phyloP scores from a whole-genome alignment of 2,113 vertebrate genomes.

The Catagonus wagneri region DNA sequence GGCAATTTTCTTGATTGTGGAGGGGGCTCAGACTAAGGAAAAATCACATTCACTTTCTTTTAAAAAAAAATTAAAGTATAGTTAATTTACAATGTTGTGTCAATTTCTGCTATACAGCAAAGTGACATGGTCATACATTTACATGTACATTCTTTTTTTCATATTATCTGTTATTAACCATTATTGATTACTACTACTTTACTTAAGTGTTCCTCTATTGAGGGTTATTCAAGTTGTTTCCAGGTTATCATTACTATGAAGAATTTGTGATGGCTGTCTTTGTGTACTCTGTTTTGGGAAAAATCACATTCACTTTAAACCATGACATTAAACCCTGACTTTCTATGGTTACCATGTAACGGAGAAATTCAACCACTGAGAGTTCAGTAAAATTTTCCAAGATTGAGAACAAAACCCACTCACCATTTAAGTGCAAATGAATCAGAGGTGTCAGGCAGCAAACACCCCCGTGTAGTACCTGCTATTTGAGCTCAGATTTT shows the following conservation, averaged over 20 bases:
- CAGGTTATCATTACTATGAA: too few relatives aligned
- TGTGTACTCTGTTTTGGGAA: too few relatives aligned
- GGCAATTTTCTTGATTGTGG: neutral
- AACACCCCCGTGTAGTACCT: neutral
- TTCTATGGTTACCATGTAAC: neutral
- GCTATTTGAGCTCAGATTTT: constrained; percentile 36
- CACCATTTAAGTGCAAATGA: neutral
- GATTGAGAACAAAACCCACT: neutral
- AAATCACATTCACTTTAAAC: neutral
- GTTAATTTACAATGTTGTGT: too few relatives aligned
- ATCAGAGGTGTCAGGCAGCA: neutral
- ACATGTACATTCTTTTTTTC: too few relatives aligned
- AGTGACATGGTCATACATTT: too few relatives aligned
- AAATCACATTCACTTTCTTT: neutral
- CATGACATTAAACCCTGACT: neutral
- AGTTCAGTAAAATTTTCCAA: neutral
- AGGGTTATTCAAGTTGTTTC: too few relatives aligned
- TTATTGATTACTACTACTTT: too few relatives aligned
- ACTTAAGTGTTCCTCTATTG: too few relatives aligned
- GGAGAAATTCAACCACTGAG: neutral
- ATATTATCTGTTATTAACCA: too few relatives aligned
- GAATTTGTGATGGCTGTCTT: too few relatives aligned
- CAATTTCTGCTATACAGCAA: too few relatives aligned
- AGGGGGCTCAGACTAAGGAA: neutral
- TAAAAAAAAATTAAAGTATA: too few relatives aligned